These are phyloP conservation scores for Cydia strobilella DNA, from an alignment of 1,140 invertebrate species.

Conservation along the genomic window DNA sequence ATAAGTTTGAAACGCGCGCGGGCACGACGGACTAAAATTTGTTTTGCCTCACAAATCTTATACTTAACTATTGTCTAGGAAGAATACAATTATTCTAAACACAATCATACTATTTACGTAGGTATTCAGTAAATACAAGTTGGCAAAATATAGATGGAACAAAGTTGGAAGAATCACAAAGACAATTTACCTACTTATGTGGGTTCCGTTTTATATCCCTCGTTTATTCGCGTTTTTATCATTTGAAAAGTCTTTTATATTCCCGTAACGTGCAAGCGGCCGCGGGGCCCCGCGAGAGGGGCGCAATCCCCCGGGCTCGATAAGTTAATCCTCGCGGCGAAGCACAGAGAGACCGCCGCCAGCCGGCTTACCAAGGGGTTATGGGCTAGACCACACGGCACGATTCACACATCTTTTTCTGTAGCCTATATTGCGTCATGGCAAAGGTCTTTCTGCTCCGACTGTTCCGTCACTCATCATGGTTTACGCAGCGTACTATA, in stretches of 20 bases:
- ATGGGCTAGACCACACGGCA: constrained; percentile 61
- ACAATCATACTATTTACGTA: too few species aligned
- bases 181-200: constrained; percentile 34
- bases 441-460: too few species aligned
- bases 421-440: too few species aligned
- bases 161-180: not conserved
- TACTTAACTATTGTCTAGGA: too few species aligned
- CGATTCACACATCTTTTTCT: constrained; percentile 39
- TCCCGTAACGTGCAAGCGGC: constrained; percentile 39
- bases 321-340: constrained; percentile 62
- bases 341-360: constrained; percentile 54
- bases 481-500: too few species aligned
- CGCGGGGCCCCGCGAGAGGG: constrained; percentile 36
- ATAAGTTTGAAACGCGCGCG: too few species aligned
- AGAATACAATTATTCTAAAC: too few species aligned
- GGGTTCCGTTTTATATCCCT: constrained; percentile 12
- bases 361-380: constrained; percentile 53
- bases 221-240: constrained; percentile 44
- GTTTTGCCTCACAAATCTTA: too few species aligned
- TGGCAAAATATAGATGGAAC: not conserved
- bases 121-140: too few species aligned
- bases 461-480: too few species aligned
- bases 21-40: too few species aligned
- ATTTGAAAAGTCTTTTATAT: constrained; percentile 51
- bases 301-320: constrained; percentile 56